phyloP scores from a whole-genome alignment of 2,797 vertebrate species.

The Parambassis ranga region DNA sequence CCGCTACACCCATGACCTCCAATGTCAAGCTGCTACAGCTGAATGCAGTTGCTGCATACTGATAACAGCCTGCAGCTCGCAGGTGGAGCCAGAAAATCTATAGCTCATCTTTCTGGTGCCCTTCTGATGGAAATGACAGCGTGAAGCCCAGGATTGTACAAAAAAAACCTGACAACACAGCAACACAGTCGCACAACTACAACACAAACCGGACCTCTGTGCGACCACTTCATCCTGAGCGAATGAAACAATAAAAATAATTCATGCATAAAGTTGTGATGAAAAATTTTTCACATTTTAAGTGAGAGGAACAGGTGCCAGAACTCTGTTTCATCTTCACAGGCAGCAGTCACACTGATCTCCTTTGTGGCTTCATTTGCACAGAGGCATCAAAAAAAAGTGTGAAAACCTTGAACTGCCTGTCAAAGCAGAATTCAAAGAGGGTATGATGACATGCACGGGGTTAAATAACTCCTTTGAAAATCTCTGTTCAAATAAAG shows the following conservation, averaged over 20 bases:
- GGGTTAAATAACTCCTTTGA: background rate
- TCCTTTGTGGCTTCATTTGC: conserved; percentile 10
- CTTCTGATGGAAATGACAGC: conserved; percentile 1
- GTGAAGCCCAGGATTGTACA: background rate
- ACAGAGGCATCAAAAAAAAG: background rate
- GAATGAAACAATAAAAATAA: too few species aligned
- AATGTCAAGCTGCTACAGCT: conserved; percentile 30
- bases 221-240: too few species aligned
- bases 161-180: background rate
- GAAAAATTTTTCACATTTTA: too few species aligned
- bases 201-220: too few species aligned
- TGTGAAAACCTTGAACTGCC: background rate
- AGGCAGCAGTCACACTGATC: background rate
- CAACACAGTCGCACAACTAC: background rate
- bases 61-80: conserved; percentile 23
- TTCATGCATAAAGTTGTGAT: too few species aligned
- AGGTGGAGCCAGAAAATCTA: conserved; percentile 38
- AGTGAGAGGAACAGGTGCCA: background rate
- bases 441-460: background rate
- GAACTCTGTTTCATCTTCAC: background rate
- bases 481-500: background rate
- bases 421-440: background rate
- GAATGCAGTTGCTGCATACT: conserved; percentile 41
- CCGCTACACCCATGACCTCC: conserved; percentile 41
- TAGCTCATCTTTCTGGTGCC: conserved; percentile 39